Conservation (phyloP, 1,140 invertebrate species). For the Colletes latitarsis region DNA sequence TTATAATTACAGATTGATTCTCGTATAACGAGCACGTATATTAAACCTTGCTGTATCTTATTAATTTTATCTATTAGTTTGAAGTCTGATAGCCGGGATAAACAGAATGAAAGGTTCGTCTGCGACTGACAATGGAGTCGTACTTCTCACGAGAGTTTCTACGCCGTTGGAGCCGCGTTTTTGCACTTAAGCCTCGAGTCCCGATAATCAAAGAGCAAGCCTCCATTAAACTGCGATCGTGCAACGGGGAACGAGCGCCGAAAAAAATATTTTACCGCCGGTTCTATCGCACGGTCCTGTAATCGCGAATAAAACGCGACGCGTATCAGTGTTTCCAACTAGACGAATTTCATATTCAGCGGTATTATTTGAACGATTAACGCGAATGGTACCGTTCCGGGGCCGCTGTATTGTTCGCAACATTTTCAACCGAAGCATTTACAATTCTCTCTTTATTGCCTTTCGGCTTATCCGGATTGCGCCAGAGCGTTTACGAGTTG, state of each 20-base stretch:
- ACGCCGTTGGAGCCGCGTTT: not conserved
- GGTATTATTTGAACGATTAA: conserved; percentile 67
- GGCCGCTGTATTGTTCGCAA: conserved; percentile 60
- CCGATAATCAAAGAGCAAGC: not conserved
- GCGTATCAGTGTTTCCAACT: conserved; percentile 55
- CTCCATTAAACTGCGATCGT: not conserved
- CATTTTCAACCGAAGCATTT: conserved; percentile 66
- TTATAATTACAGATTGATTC: no score
- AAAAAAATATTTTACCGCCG: not conserved
- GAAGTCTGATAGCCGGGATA: no score
- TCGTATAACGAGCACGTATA: no score
- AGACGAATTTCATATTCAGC: conserved; percentile 63
- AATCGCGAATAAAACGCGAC: conserved; percentile 43
- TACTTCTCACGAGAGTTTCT: no score
- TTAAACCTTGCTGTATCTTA: no score
- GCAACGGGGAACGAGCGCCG: not conserved
- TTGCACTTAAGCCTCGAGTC: not conserved
- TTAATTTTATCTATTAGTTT: no score
- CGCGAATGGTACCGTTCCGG: conserved; percentile 54
- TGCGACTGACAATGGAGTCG: no score
- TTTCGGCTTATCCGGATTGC: conserved; percentile 69
- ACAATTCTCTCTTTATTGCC: conserved; percentile 68
- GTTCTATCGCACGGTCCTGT: conserved; percentile 15
- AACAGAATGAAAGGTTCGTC: no score
- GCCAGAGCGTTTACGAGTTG: conserved; percentile 60